Conservation (phyloP, 2,797 vertebrate genomes). For the Crypturellus tataupa region DNA sequence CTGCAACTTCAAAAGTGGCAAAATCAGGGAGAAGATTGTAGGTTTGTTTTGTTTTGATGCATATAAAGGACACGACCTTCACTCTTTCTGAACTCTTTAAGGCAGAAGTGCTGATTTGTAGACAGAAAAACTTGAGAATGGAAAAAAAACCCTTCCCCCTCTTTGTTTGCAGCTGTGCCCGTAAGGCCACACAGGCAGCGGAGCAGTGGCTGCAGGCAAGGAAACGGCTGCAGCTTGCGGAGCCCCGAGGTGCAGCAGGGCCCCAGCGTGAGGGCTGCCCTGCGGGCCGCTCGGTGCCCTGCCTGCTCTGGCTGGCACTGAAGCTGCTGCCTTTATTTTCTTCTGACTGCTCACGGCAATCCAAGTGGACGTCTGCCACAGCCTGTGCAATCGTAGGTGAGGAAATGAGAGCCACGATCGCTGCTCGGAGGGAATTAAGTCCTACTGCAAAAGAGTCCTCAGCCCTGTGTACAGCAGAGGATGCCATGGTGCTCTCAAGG, state of each 20-base stretch:
- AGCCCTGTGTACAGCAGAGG: not conserved
- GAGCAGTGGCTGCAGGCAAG: not conserved
- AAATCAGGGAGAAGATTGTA: not conserved
- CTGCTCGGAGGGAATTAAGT: not conserved
- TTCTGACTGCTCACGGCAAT: not conserved
- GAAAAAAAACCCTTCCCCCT: not conserved
- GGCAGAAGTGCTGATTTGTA: not conserved
- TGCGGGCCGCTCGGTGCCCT: not conserved
- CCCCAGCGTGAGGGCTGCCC: rapidly evolving
- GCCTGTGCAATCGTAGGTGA: not conserved
- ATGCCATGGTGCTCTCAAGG: not conserved
- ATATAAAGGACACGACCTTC: not conserved
- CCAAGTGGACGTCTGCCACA: not conserved
- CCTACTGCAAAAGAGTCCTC: not conserved
- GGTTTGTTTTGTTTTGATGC: not conserved
- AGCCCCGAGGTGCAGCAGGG: not conserved
- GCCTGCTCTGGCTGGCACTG: not conserved
- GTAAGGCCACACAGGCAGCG: not conserved
- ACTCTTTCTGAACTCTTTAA: not conserved
- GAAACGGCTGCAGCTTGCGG: not conserved
- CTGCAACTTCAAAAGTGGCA: not conserved
- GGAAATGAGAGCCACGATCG: not conserved
- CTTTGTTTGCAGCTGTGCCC: not conserved
- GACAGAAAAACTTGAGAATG: not conserved
- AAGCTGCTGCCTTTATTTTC: not conserved